Conservation (phyloP, 1,140 invertebrate genomes). For the Galleria mellonella region DNA sequence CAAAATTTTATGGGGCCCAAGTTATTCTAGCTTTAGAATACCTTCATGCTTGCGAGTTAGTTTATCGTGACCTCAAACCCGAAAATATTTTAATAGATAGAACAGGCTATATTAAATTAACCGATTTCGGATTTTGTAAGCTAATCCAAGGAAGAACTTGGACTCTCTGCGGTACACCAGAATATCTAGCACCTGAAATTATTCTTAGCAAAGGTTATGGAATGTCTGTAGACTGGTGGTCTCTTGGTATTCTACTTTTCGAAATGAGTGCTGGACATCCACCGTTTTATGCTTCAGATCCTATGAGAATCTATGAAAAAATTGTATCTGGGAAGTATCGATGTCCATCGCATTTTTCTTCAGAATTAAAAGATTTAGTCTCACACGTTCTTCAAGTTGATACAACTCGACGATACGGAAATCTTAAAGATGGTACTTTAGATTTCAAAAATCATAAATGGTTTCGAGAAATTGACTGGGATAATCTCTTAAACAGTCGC, state of each 20-base stretch:
- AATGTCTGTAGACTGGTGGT: constrained; percentile 97
- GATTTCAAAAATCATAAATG: constrained; percentile 81
- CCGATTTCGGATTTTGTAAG: constrained; percentile 97
- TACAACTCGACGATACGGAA: constrained; percentile 91
- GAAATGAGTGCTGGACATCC: constrained; percentile 89
- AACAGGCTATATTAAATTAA: constrained; percentile 88
- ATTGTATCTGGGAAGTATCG: constrained; percentile 85
- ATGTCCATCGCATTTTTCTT: constrained; percentile 79
- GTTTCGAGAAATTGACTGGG: constrained; percentile 89
- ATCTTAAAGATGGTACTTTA: constrained; percentile 85
- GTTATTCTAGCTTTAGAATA: constrained; percentile 95
- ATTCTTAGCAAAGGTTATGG: constrained; percentile 97
- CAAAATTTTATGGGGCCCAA: constrained; percentile 95
- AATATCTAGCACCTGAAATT: constrained; percentile 96
- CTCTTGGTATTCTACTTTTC: constrained; percentile 89
- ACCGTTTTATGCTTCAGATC: constrained; percentile 88
- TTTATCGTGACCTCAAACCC: constrained; percentile 96
- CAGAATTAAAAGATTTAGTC: constrained; percentile 89
- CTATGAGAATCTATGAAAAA: constrained; percentile 93
- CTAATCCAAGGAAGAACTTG: constrained; percentile 90
- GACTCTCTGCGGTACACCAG: constrained; percentile 97
- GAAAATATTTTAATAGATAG: constrained; percentile 96
- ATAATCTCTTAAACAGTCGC: constrained; percentile 86
- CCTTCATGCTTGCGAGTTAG: constrained; percentile 90
- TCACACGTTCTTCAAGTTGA: constrained; percentile 89